Conservation (phyloP, 2,797 vertebrate species). For the Spatula versicolor region DNA sequence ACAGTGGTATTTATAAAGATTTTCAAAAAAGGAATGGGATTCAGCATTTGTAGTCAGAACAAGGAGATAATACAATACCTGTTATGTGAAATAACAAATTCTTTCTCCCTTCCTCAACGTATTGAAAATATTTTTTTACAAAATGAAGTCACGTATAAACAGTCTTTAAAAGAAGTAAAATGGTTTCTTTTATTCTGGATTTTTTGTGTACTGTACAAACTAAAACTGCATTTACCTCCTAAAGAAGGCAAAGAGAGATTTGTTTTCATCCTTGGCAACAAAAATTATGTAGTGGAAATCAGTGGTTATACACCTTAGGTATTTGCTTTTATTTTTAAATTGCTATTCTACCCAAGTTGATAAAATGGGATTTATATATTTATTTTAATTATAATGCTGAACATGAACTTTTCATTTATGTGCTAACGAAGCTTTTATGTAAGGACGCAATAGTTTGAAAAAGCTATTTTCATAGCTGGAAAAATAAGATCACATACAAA, state of each 20-base stretch:
- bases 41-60: background rate
- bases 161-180: background rate
- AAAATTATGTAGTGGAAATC: background rate
- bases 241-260: background rate
- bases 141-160: background rate
- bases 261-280: background rate
- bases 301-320: background rate
- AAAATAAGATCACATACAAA: background rate
- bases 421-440: background rate
- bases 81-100: background rate
- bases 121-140: background rate
- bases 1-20: constrained; percentile 26
- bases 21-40: background rate
- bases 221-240: background rate
- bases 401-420: background rate
- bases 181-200: background rate
- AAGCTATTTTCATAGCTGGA: background rate
- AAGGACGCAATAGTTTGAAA: background rate
- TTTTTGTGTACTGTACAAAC: background rate
- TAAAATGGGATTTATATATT: background rate
- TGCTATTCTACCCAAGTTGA: background rate
- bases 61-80: background rate
- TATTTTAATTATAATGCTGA: background rate
- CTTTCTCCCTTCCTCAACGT: background rate
- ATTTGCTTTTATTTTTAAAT: background rate